Base-by-base conservation (phyloP, 92 coral and sea anemone species). In the Zoanthus solanderi region DNA sequence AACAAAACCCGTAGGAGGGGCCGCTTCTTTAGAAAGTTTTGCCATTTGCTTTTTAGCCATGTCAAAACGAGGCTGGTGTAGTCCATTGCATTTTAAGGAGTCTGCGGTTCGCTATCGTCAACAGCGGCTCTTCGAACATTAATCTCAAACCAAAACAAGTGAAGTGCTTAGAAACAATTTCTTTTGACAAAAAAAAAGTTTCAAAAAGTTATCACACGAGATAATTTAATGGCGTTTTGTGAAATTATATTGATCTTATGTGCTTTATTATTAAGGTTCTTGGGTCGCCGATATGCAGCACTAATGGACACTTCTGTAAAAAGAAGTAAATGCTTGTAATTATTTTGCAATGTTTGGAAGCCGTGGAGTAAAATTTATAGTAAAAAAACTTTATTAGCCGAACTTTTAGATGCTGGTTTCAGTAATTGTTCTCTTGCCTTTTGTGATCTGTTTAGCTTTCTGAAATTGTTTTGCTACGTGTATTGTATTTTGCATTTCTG, bases 211-310 rank as follows among this genome's bases (percentile, higher is more conserved):
- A 23, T 23, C 74, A n/a, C 53, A 0, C 79, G 50, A 73, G 54
- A 50, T 13, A 13, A 10, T 16, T 74, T 65, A 28, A 17, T 47
- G 31, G 37, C 67, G 3, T 31, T 58, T 10, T 31, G 31, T 50
- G 52, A 5, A 30, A 48, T 56, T 58, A 23, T 56, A 34, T 86
- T 75, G 30, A 83, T 31, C 44, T 71, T 71, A 30, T 32, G 72
- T 32, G 75, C 7, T 14, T 75, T 76, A 69, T 84, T 81, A 37
- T 84, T 84, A 17, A 85, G 44, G 57, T 85, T 85, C 69, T 85
- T 85, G 48, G 88, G 79, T 14, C 82, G 75, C 76, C 82, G 37
- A 30, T 86, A 75, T 6, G 89, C 81, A 32, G 84, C 42, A 76
- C 76, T 86, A 78, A 83, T 65, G 8, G 75, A 53, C 30, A 44